A percentile compares a stretch with the other conserved stretches of the same genome.
Evolutionary conservation across 2,113 vertebrate genomes (phyloP).

Genomic region (Alces alces): DNA sequence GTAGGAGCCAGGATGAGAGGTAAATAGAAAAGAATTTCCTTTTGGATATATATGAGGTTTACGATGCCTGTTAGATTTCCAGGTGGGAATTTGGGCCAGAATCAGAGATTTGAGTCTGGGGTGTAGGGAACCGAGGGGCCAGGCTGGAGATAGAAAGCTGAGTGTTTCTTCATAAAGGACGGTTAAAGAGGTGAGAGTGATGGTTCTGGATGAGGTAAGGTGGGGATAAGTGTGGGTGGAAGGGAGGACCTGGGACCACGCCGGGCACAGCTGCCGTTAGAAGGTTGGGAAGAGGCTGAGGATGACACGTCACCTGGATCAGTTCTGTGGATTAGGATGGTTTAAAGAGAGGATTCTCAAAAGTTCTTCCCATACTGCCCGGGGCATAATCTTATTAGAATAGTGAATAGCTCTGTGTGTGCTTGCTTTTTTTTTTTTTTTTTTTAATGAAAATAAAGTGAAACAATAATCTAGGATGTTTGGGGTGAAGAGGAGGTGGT

Average conservation of each 20-base stretch:
- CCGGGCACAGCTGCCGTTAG: accelerated
- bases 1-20: background rate
- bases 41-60: background rate
- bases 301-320: background rate
- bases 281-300: background rate
- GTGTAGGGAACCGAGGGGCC: background rate
- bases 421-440: background rate
- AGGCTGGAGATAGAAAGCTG: background rate
- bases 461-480: background rate
- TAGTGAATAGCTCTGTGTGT: background rate
- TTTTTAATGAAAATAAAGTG: background rate
- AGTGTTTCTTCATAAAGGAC: background rate
- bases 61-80: background rate
- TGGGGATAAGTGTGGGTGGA: background rate
- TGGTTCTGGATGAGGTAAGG: background rate
- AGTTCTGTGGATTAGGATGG: background rate
- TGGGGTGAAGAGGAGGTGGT: background rate
- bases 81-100: background rate
- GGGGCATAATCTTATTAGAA: background rate
- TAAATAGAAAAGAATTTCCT: background rate
- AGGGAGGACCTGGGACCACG: background rate
- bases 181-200: background rate
- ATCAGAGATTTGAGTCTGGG: background rate
- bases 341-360: background rate
- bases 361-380: background rate